Percentiles rank a stretch among this genome's conserved stretches.
phyloP scores from a whole-genome alignment of 2,113 vertebrate genomes.

The Strix uralensis region DNA sequence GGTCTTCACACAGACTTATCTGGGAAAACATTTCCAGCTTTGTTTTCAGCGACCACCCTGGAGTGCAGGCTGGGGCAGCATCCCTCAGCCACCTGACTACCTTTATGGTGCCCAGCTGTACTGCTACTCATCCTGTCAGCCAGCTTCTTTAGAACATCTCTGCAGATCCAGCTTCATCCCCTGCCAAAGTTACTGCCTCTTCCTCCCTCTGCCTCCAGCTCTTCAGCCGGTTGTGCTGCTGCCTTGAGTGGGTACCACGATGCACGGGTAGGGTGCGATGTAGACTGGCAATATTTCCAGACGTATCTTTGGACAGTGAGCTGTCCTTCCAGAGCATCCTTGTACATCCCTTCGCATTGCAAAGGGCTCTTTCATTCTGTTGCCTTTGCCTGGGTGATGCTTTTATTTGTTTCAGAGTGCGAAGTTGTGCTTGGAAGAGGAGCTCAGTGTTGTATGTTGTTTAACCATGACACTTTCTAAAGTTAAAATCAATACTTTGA shows the following conservation, averaged over 20 bases:
- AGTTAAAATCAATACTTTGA: background rate
- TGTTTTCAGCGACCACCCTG: fast-evolving
- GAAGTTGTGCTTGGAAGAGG: background rate
- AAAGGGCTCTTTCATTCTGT: background rate
- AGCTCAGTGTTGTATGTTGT: fast-evolving
- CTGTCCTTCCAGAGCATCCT: background rate
- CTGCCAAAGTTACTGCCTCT: background rate
- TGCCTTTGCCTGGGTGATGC: background rate
- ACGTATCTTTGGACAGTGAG: fast-evolving
- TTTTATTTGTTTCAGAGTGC: background rate
- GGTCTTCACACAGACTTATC: background rate
- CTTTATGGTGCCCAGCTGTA: fast-evolving
- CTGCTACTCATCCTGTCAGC: background rate
- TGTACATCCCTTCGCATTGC: no score
- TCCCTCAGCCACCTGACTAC: background rate
- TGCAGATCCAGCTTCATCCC: background rate
- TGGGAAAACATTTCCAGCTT: background rate
- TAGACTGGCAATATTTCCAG: background rate
- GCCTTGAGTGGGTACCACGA: fast-evolving
- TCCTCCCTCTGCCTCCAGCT: background rate
- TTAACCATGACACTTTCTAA: fast-evolving
- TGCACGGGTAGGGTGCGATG: no score
- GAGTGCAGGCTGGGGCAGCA: background rate
- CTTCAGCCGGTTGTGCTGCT: background rate
- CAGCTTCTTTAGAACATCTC: fast-evolving